Base-by-base conservation (phyloP, 2,888 invertebrate genomes). In the Cataglyphis rosenhaueri region DNA sequence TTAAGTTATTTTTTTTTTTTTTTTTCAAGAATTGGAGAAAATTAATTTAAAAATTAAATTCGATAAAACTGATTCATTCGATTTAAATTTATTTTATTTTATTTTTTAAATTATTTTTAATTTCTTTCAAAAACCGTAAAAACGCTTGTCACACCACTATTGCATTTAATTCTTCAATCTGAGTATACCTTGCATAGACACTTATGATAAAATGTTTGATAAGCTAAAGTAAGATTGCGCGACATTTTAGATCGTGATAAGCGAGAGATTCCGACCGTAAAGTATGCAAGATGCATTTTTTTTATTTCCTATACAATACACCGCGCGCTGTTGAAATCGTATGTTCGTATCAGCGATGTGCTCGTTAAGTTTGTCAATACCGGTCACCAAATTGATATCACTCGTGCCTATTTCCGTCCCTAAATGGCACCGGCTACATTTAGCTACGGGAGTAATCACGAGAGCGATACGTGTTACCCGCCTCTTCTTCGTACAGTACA, bases 381-480 rank as follows among this genome's bases (percentile, higher is more conserved):
- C 48, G 35, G 59, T 66, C 76, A 82, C 70, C 44, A 86, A 81
- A 86, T 86, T 83, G 76, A 71, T 79, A 59, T 62, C 85, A 61
- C 62, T 65, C 79, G 74, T 38, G 81, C 59, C 66, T 71, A 82
- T 84, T 86, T 82, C 84, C 79, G 84, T 74, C 70, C 35, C 48
- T 82, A 75, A 86, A 59, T 75, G 73, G 65, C 66, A 75, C 65
- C 76, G 81, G 81, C 75, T 85, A 70, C 73, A 52, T 59, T 48
- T 81, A 82, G 62, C 57, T 55, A 75, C 65, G 32, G 32, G 29
- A 62, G 48, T 35, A 57, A 38, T n/a, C 66, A 68, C 68, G 82
- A 81, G 65, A 29, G 44, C 52, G 52, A 57, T 57, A 82, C 79
- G 35, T 66, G 65, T 35, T n/a, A 70, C 78, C 78, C 59, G 78